Conservation (phyloP, 2,888 invertebrate species). For the Andrena minutula region DNA sequence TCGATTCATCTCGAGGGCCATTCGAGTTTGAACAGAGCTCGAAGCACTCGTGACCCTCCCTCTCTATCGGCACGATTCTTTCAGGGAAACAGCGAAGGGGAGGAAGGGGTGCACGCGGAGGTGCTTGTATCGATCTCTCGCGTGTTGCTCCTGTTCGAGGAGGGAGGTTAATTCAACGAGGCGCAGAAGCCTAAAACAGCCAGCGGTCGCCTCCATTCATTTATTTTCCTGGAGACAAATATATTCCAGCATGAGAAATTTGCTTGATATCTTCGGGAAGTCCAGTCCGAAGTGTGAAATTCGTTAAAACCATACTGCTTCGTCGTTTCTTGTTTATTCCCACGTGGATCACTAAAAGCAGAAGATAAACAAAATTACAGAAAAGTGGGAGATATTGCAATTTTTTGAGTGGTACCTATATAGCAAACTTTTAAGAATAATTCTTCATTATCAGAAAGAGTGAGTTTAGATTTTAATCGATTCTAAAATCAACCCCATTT, state of each 20-base stretch:
- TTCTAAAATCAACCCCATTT: too few relatives aligned
- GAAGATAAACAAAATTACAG: background rate
- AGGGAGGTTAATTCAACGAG: conserved; percentile 43
- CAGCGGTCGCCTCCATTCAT: background rate
- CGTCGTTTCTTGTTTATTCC: background rate
- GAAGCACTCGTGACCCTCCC: conserved; percentile 1
- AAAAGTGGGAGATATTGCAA: too few relatives aligned
- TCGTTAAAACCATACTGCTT: background rate
- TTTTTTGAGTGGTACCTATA: too few relatives aligned
- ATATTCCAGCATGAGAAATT: background rate
- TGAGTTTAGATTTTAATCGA: too few relatives aligned
- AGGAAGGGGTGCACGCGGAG: background rate
- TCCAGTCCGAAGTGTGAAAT: background rate
- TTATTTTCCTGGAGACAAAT: conserved; percentile 10
- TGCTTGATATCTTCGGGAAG: background rate
- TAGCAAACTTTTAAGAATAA: too few relatives aligned
- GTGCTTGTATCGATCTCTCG: conserved; percentile 32
- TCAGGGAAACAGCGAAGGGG: conserved; percentile 25
- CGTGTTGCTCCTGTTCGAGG: conserved; percentile 6
- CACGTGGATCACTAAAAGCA: background rate
- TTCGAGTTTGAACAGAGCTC: conserved; percentile 36
- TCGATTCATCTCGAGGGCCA: conserved; percentile 23
- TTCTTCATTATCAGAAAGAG: too few relatives aligned
- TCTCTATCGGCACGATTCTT: conserved; percentile 6
- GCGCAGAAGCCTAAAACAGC: background rate